Evolutionary conservation across 2,888 invertebrate genomes (phyloP).

Genomic region (Catocala nupta): DNA sequence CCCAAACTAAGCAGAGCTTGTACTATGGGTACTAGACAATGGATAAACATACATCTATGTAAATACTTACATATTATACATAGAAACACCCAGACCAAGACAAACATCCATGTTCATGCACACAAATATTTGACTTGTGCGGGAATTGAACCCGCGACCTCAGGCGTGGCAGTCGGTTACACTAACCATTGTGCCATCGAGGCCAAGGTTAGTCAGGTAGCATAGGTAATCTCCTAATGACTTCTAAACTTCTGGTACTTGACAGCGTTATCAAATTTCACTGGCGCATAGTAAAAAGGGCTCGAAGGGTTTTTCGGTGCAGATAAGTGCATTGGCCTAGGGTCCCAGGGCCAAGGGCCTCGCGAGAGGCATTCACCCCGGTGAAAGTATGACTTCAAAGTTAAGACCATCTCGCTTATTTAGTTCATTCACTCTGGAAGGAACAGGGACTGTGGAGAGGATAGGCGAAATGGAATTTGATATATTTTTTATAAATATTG

Average conservation of each 20-base stretch:
- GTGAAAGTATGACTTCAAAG: slow-evolving; percentile 79
- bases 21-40: too few relatives aligned
- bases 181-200: too few relatives aligned
- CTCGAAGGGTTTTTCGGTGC: slow-evolving; percentile 54
- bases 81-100: too few relatives aligned
- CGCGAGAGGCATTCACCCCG: slow-evolving; percentile 75
- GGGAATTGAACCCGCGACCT: too few relatives aligned
- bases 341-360: slow-evolving; percentile 68
- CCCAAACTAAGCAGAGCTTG: too few relatives aligned
- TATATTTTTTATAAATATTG: too few relatives aligned
- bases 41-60: too few relatives aligned
- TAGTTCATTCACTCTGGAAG: slow-evolving; percentile 80
- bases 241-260: slow-evolving; percentile 26
- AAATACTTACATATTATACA: too few relatives aligned
- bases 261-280: slow-evolving; percentile 17
- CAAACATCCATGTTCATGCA: too few relatives aligned
- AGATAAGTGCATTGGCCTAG: slow-evolving; percentile 72
- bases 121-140: too few relatives aligned
- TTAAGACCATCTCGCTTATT: slow-evolving; percentile 77
- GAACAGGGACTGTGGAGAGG: slow-evolving; percentile 58
- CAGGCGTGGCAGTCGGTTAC: too few relatives aligned
- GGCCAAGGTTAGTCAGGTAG: too few relatives aligned
- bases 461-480: slow-evolving; percentile 5
- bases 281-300: slow-evolving; percentile 21
- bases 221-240: background rate